Base-by-base conservation (phyloP, 2,797 vertebrate species). In the Borostomias antarcticus region DNA sequence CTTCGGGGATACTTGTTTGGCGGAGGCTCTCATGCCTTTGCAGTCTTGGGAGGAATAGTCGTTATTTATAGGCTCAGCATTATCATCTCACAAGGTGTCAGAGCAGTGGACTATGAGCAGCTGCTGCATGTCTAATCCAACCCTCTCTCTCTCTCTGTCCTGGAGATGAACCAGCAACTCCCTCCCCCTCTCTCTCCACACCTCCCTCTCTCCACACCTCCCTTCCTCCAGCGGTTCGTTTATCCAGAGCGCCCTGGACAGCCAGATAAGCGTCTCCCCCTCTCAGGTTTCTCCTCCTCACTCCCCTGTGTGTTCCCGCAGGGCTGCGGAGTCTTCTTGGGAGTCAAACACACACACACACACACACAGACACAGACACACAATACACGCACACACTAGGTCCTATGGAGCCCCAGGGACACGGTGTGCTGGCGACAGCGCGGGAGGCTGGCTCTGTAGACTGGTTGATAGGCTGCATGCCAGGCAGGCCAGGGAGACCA, bases 401-500 rank as follows among this genome's bases (percentile, higher is more conserved):
- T 75, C 65, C 58, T 62, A 56, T 63, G 53, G 71, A 75, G 77
- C 77, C 54, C 51, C 33, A 65, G 66, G 71, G 70, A 79, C 75
- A 71, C 1, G 8, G 45, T 23, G 72, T 78, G 59, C 58, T 72
- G 72, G 69, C 70, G 73, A 85, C 77, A 80, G 66, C 53, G 48
- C 51, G 66, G 52, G 70, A 26, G 43, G 53, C 65, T 68, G 81
- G 67, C 56, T 75, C 70, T 75, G 71, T 62, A 19, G 15, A 76
- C 52, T 61, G 79, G 76, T 74, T 76, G 87, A 89, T 84, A 85
- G 81, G 82, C 78, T 30, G 62, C 70, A 76, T 6, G 73, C 83
- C 83, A 83, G 76, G 50, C 57, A 37, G 33, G 23, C 15, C 58
- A 11, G 37, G 52, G 74, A 59, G 26, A 58, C 74, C 70, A 78